A percentile compares a stretch with the other conserved stretches of the same genome.
phyloP scores from a whole-genome alignment of 1,140 invertebrate species.

The Diabrotica undecimpunctata region DNA sequence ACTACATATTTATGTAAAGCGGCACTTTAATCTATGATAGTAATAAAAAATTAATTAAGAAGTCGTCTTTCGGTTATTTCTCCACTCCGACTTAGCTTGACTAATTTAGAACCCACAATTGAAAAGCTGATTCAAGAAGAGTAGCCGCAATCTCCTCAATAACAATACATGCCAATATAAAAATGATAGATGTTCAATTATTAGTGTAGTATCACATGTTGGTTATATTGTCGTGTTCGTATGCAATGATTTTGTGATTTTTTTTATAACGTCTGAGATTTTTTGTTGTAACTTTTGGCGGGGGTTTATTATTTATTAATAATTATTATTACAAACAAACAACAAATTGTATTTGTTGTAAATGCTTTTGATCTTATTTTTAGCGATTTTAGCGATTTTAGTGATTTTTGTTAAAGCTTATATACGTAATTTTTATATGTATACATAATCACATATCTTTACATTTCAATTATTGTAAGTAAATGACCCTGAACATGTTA shows the following conservation, averaged over 20 bases:
- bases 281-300: not conserved
- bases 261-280: not conserved
- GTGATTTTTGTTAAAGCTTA: constrained; percentile 14
- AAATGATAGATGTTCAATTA: no score
- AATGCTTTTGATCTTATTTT: no score
- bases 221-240: no score
- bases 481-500: constrained; percentile 5
- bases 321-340: no score
- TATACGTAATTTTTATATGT: constrained; percentile 7
- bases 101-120: no score
- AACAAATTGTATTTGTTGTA: no score
- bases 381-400: no score
- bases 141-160: not conserved
- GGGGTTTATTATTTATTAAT: constrained; percentile 7
- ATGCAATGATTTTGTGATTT: not conserved
- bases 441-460: constrained; percentile 14
- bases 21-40: no score
- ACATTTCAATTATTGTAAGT: constrained; percentile 11
- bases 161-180: no score
- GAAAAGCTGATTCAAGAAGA: not conserved
- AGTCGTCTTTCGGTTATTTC: not conserved
- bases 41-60: not conserved
- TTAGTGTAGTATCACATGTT: no score
- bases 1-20: not conserved
- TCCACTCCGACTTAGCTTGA: no score